Evolutionary conservation across 2,797 vertebrate species (phyloP), one percentile per base, ranked within the genome.

Genomic region (Scolopax rusticola): DNA sequence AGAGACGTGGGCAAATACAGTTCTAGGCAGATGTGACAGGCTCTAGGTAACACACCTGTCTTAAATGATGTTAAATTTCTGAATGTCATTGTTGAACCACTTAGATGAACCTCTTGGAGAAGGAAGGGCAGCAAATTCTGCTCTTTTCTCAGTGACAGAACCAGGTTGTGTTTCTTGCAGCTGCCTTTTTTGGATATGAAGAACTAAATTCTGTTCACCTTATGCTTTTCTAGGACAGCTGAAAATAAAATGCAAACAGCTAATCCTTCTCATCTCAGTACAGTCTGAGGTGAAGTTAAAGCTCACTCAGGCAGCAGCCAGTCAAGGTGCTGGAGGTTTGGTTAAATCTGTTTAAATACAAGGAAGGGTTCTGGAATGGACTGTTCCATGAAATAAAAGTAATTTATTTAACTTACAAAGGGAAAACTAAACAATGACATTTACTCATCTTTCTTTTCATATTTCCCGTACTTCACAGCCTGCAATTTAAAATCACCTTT

Each of bases 361-460:
- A 93, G 8, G n/a, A 92, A 86, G 59, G 82, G 48, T 74, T 91
- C 85, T 79, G 80, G 79, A 84, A 73, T 63, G 32, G 54, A 47
- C 21, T 78, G 80, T 97, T 98, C 97, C 97, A 97, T 98, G 98
- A 99, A 99, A 99, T 98, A 98, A 99, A 98, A 99, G 98, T 94
- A 97, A 98, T 99, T 99, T 99, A 99, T 99, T 99, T 97, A 98
- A 98, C 98, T 99, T 99, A 99, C 98, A 99, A 99, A 99, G 98
- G 97, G 98, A 98, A 98, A 99, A 98, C 98, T 98, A 98, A 99
- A 98, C 98, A 97, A 98, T 97, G 98, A 98, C 96, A 97, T 97
- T 97, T 98, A 98, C 98, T 98, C 97, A 98, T 98, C 98, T 97
- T 98, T 98, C 95, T 97, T 96, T 96, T 96, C 68, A 86, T 95